Evolutionary conservation across 2,797 vertebrate species (phyloP), one percentile per base, ranked within the genome.

Genomic region (Premnoplex brunnescens): DNA sequence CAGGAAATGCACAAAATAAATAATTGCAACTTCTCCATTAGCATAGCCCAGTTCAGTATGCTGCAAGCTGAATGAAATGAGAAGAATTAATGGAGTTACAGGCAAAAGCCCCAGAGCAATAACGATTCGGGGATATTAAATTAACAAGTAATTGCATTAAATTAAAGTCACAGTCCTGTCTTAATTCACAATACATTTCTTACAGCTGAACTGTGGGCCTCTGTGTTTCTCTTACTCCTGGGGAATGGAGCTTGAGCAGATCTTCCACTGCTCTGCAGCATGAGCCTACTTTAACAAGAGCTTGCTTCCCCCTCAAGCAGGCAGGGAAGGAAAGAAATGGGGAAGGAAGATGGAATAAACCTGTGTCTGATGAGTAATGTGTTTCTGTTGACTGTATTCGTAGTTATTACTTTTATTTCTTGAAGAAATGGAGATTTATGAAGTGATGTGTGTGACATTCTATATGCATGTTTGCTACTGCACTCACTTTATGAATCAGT

Each of bases 1-100:
- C 81, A 91, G 59, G 80, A 96, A 95, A 91, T 74, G 88, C 77
- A 93, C 85, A 82, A 95, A 94, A 91, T 81, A 96, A 95, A 93
- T 95, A 96, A 96, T 86, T 89, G 71, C 58, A 96, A 2, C 49
- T 88, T 91, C 88, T 66, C 48, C 52, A 56, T 96, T 97, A 91
- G 77, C 34, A 36, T 34, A 80, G 34, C 74, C 46, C 73, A 72
- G 78, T 90, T 95, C 88, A 84, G 59, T 77, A 64, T 0, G 3
- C 71, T 91, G 28, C 71, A 60, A 85, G 58, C 48, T 46, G 19
- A 88, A 88, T 85, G 56, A 96, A 95, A 94, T 85, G 46, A 92
- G 41, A 85, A 52, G 92, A 66, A 67, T 92, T 97, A 95, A 90
- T 71, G 48, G 66, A 95, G 64, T 81, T 94, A 63, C 81, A 95